Evolutionary conservation across 2,113 vertebrate genomes (phyloP).

Genomic region (Merops nubicus): DNA sequence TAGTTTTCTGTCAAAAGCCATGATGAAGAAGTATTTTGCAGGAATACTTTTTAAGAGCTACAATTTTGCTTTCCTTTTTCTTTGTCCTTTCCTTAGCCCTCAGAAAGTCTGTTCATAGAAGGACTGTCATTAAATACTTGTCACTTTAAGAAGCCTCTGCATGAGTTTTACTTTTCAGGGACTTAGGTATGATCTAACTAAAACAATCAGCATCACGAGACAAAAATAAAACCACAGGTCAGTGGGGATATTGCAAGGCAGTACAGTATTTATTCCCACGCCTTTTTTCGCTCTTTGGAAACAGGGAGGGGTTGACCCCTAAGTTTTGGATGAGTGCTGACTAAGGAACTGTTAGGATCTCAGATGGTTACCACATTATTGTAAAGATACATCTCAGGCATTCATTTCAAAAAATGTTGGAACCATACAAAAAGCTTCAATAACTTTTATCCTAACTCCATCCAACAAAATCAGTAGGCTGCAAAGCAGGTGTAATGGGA

Average conservation of each 20-base stretch:
- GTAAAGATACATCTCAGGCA: neutral
- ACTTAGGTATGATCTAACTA: neutral
- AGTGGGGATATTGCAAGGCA: fast-evolving
- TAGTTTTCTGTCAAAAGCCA: neutral
- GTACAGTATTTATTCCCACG: neutral
- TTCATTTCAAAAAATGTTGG: neutral
- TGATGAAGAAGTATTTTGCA: neutral
- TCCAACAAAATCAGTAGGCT: neutral
- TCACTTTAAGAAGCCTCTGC: neutral
- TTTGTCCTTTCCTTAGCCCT: neutral
- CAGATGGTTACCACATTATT: neutral
- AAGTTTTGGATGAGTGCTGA: neutral
- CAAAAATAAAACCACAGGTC: neutral
- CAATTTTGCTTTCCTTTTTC: neutral
- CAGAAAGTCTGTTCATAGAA: neutral
- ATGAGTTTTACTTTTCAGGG: neutral
- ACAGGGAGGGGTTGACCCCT: neutral
- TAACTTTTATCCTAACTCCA: neutral
- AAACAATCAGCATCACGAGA: neutral
- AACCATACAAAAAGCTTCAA: neutral
- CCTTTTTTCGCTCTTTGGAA: neutral
- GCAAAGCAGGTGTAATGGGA: neutral
- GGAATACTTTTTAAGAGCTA: neutral
- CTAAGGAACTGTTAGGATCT: neutral
- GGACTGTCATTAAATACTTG: neutral